These are phyloP conservation scores for Neocloeon triangulifer DNA, from an alignment of 1,140 invertebrate species.

Conservation along the genomic window DNA sequence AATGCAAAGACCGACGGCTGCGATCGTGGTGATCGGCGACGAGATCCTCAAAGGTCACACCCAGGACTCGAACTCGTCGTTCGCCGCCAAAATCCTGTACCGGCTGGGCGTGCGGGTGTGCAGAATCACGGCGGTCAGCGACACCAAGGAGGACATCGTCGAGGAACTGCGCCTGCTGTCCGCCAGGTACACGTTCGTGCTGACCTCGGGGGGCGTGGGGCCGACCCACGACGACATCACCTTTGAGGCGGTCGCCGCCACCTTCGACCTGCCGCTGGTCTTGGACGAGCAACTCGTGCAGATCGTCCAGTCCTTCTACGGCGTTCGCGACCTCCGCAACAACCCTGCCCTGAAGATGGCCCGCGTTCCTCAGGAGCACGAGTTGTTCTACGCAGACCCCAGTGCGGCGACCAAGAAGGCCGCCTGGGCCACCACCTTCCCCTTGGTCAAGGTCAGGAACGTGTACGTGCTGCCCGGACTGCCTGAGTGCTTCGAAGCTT, in stretches of 20 bases:
- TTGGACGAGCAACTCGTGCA: conserved; percentile 31
- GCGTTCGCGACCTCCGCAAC: conserved; percentile 9
- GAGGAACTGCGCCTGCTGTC: conserved; percentile 42
- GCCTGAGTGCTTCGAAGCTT: conserved; percentile 33
- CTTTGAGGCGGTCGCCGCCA: conserved; percentile 50
- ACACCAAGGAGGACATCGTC: conserved; percentile 43
- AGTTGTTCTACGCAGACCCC: no score
- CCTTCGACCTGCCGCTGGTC: conserved; percentile 34
- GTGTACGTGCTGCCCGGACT: conserved; percentile 61
- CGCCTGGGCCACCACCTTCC: conserved; percentile 21
- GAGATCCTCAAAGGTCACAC: conserved; percentile 67
- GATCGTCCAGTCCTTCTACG: conserved; percentile 26
- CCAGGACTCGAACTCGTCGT: conserved; percentile 48
- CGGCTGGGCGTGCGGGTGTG: conserved; percentile 37
- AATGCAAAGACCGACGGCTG: no score
- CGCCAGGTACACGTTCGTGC: conserved; percentile 30
- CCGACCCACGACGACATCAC: conserved; percentile 73
- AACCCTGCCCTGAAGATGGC: conserved; percentile 24
- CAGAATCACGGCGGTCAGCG: conserved; percentile 47
- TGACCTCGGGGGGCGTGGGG: conserved; percentile 61
- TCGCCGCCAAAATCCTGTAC: conserved; percentile 37
- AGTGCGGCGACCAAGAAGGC: conserved; percentile 9
- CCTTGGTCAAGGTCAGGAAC: conserved; percentile 42
- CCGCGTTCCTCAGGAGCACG: conserved; percentile 21
- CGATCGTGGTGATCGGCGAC: conserved; percentile 50